phyloP scores from a whole-genome alignment of 1,140 invertebrate species.

The Drosophila truncata region DNA sequence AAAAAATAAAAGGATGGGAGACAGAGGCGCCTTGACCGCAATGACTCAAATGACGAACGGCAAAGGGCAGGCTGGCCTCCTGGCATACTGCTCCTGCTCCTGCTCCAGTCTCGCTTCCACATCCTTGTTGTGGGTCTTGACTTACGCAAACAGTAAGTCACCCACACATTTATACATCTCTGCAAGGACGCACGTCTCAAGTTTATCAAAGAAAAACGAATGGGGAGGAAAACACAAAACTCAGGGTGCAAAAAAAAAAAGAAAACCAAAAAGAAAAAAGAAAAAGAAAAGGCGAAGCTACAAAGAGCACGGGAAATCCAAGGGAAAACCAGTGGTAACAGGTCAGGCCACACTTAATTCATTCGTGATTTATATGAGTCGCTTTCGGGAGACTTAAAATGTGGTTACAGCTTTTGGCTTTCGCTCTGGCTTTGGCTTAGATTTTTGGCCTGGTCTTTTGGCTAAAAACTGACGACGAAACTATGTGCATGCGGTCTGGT shows the following conservation, averaged over 20 bases:
- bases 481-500: constrained; percentile 67
- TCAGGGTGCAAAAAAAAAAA: constrained; percentile 2
- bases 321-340: constrained; percentile 47
- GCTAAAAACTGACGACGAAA: constrained; percentile 59
- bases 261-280: constrained; percentile 28
- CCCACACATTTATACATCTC: constrained; percentile 32
- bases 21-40: constrained; percentile 68
- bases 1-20: neutral
- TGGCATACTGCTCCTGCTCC: constrained; percentile 18
- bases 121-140: constrained; percentile 68
- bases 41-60: constrained; percentile 73
- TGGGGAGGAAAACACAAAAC: constrained; percentile 24
- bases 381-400: constrained; percentile 76
- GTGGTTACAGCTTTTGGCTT: constrained; percentile 63
- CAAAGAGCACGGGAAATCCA: constrained; percentile 38
- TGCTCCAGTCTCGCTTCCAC: constrained; percentile 1
- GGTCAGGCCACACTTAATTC: constrained; percentile 77
- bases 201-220: constrained; percentile 75
- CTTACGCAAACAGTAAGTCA: constrained; percentile 72
- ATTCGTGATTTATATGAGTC: constrained; percentile 81
- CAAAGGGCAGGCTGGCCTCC: constrained; percentile 46
- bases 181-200: constrained; percentile 75
- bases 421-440: constrained; percentile 29
- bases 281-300: constrained; percentile 8
- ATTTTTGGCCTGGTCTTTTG: constrained; percentile 24